Evolutionary conservation across 2,888 invertebrate genomes (phyloP).

Genomic region (Lithophane ornitopus): DNA sequence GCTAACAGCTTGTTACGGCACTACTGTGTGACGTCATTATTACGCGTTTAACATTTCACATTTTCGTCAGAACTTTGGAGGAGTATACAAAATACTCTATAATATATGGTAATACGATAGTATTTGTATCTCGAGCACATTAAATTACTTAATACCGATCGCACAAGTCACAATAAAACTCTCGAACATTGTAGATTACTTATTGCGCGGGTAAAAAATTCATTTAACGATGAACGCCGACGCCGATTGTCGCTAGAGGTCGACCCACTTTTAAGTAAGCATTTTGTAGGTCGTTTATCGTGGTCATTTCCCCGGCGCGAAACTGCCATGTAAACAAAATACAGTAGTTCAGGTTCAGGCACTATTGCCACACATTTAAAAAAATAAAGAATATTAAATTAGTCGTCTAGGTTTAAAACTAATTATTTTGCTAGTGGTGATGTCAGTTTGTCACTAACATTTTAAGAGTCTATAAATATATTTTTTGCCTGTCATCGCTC

Average conservation of each 20-base stretch:
- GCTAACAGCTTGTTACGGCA: conserved; percentile 59
- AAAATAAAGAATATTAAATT: conserved; percentile 2
- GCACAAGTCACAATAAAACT: conserved; percentile 48
- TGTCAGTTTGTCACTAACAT: background rate
- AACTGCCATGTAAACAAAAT: conserved; percentile 50
- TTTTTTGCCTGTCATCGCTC: background rate
- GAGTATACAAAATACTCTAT: conserved; percentile 30
- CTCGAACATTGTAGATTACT: conserved; percentile 60
- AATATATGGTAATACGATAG: conserved; percentile 31
- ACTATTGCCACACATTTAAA: conserved; percentile 20
- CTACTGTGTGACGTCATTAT: conserved; percentile 58
- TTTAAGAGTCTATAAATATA: background rate
- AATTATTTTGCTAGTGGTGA: background rate
- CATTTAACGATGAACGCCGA: conserved; percentile 70
- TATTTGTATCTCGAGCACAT: conserved; percentile 21
- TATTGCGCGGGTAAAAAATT: conserved; percentile 71
- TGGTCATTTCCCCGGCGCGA: conserved; percentile 80
- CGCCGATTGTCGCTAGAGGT: conserved; percentile 73
- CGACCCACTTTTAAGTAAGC: conserved; percentile 84
- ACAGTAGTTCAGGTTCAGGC: conserved; percentile 60
- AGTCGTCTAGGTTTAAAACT: background rate
- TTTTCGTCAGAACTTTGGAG: conserved; percentile 52
- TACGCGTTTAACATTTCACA: conserved; percentile 51
- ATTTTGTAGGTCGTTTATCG: conserved; percentile 86
- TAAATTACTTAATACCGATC: conserved; percentile 20